Percentiles rank a stretch among this genome's conserved stretches.
These are phyloP conservation scores for Megamerina dolium DNA, from an alignment of 2,888 invertebrate genomes.

Conservation along the genomic window DNA sequence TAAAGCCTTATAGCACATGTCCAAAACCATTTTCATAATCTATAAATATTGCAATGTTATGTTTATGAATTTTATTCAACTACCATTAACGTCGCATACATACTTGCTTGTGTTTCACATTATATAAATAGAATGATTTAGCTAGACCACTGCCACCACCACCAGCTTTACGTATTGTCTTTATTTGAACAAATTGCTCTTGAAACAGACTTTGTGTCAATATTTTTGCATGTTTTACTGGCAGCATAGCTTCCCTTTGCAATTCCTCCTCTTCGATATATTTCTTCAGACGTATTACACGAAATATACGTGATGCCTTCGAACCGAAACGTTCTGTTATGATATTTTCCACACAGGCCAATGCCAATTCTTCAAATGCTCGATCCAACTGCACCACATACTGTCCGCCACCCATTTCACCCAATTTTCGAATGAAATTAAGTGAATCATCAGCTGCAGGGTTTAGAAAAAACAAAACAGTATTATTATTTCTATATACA, in stretches of 20 bases:
- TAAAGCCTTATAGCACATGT: constrained; percentile 65
- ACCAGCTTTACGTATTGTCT: constrained; percentile 67
- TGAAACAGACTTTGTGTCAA: constrained; percentile 78
- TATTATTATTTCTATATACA: not conserved
- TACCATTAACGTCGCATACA: too few relatives aligned
- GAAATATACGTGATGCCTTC: constrained; percentile 80
- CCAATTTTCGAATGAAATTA: constrained; percentile 67
- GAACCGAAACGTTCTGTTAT: constrained; percentile 81
- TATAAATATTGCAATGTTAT: too few relatives aligned
- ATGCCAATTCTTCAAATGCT: constrained; percentile 66
- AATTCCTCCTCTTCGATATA: constrained; percentile 89
- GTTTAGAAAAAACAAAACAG: not conserved
- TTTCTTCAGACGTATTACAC: constrained; percentile 71
- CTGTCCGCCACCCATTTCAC: constrained; percentile 80
- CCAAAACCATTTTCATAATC: constrained; percentile 63
- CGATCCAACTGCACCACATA: constrained; percentile 67
- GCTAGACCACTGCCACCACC: constrained; percentile 67
- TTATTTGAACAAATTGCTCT: constrained; percentile 54
- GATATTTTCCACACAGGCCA: constrained; percentile 65
- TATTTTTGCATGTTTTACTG: constrained; percentile 87
- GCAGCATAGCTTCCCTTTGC: constrained; percentile 88
- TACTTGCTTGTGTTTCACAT: constrained; percentile 62
- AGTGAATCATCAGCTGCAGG: constrained; percentile 69
- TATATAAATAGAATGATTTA: constrained; percentile 73
- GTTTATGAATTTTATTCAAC: too few relatives aligned